Percentiles rank a stretch among this genome's conserved stretches.
These are phyloP conservation scores for Osmoderma eremita DNA, from an alignment of 2,888 invertebrate genomes.

Conservation along the genomic window DNA sequence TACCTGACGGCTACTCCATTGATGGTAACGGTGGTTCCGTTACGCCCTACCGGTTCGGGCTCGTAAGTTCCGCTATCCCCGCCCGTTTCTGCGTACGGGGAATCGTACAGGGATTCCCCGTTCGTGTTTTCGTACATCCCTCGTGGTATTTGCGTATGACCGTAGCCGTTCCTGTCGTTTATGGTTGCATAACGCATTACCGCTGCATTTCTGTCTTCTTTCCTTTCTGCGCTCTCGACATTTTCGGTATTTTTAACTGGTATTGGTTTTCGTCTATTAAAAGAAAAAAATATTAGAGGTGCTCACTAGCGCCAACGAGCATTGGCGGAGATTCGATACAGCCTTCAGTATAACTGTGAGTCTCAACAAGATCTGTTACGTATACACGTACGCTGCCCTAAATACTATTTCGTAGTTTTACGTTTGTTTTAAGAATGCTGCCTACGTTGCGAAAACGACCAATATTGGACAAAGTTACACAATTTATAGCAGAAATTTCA, in stretches of 20 bases:
- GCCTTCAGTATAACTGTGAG: too few species aligned
- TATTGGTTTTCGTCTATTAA: conserved; percentile 78
- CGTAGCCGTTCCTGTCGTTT: conserved; percentile 73
- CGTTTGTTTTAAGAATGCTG: too few species aligned
- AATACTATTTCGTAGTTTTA: too few species aligned
- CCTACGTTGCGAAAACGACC: too few species aligned
- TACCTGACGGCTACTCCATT: conserved; percentile 89
- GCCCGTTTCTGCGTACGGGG: conserved; percentile 76
- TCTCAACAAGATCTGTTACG: too few species aligned
- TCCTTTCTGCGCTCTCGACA: conserved; percentile 85
- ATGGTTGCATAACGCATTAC: conserved; percentile 90
- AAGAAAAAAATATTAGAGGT: conserved; percentile 19
- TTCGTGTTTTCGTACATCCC: conserved; percentile 72
- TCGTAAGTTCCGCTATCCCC: conserved; percentile 70
- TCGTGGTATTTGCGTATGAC: conserved; percentile 57
- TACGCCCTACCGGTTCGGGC: conserved; percentile 71
- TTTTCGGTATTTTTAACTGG: conserved; percentile 91
- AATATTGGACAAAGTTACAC: too few species aligned
- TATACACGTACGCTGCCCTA: too few species aligned
- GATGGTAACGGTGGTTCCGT: conserved; percentile 79
- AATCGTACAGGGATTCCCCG: conserved; percentile 79
- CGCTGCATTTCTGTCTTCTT: conserved; percentile 87
- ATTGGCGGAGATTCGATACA: too few species aligned
- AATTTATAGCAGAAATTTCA: too few species aligned
- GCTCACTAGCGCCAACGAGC: too few species aligned